These are phyloP conservation scores for Gambusia affinis DNA, from an alignment of 2,113 vertebrate genomes.

Conservation along the genomic window DNA sequence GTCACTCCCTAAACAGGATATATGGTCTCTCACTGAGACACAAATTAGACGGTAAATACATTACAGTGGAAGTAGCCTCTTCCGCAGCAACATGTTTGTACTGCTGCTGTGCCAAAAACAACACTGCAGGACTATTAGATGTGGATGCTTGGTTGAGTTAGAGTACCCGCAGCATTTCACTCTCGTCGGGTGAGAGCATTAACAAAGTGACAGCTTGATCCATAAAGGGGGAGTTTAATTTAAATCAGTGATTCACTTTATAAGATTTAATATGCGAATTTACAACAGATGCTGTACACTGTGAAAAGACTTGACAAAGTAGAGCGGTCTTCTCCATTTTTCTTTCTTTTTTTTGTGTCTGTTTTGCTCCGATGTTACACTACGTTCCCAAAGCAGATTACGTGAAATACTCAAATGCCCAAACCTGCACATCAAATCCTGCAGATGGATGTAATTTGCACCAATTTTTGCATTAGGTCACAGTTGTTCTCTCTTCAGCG, in stretches of 20 bases:
- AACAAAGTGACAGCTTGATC: slow-evolving; percentile 33
- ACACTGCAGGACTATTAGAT: slow-evolving; percentile 66
- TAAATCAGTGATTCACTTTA: slow-evolving; percentile 27
- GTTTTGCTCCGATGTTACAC: not conserved
- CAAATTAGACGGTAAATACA: slow-evolving; percentile 87
- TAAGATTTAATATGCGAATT: slow-evolving; percentile 2
- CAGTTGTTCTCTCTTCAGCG: too few relatives aligned
- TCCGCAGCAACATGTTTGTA: slow-evolving; percentile 76
- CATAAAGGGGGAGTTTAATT: slow-evolving; percentile 15
- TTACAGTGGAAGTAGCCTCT: slow-evolving; percentile 78
- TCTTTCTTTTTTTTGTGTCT: not conserved
- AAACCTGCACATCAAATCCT: too few relatives aligned
- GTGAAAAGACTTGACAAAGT: slow-evolving; percentile 1
- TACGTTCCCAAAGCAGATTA: too few relatives aligned
- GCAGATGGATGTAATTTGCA: too few relatives aligned
- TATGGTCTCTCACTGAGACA: slow-evolving; percentile 82
- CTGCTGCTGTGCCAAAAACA: slow-evolving; percentile 66
- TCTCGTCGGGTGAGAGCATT: slow-evolving; percentile 26
- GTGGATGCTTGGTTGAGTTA: slow-evolving; percentile 59
- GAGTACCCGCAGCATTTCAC: slow-evolving; percentile 28
- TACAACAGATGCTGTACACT: slow-evolving; percentile 2
- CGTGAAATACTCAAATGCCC: too few relatives aligned
- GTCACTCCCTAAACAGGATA: slow-evolving; percentile 86
- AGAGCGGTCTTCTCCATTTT: not conserved
- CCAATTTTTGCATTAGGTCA: too few relatives aligned